Evolutionary conservation across 1,140 invertebrate genomes (phyloP).

Genomic region (Paraescarpia echinospica): DNA sequence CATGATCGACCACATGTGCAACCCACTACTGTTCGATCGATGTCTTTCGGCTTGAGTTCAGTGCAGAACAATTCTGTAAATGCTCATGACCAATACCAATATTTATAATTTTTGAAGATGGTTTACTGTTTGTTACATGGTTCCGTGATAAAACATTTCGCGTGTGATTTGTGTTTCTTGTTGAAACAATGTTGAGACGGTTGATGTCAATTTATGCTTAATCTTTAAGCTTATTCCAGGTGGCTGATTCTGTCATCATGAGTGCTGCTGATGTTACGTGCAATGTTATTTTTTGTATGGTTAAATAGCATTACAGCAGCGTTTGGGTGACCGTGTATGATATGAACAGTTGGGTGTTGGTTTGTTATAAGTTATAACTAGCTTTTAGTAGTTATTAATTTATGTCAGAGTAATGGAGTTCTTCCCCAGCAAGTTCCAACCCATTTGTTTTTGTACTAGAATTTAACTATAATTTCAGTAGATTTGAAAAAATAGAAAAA

Average conservation of each 20-base stretch:
- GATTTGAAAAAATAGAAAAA: no score
- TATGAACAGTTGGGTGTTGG: not conserved
- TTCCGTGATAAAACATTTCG: not conserved
- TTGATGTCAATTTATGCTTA: not conserved
- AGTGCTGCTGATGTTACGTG: not conserved
- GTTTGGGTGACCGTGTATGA: not conserved
- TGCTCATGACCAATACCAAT: not conserved
- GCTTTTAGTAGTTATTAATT: not conserved
- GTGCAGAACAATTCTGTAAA: not conserved
- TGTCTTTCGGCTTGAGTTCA: not conserved
- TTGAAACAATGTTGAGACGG: not conserved
- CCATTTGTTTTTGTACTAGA: no score
- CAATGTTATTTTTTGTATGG: not conserved
- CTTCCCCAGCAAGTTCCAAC: not conserved
- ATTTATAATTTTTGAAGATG: not conserved
- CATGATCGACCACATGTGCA: not conserved
- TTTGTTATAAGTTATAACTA: not conserved
- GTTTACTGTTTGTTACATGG: not conserved
- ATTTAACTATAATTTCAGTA: no score
- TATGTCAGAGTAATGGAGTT: not conserved
- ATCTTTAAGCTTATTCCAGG: not conserved
- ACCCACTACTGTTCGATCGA: not conserved
- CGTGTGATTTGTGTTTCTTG: not conserved
- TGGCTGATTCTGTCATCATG: no score
- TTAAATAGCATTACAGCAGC: not conserved